These are phyloP conservation scores for Zosterops borbonicus DNA, from an alignment of 2,113 vertebrate genomes.

Conservation along the genomic window DNA sequence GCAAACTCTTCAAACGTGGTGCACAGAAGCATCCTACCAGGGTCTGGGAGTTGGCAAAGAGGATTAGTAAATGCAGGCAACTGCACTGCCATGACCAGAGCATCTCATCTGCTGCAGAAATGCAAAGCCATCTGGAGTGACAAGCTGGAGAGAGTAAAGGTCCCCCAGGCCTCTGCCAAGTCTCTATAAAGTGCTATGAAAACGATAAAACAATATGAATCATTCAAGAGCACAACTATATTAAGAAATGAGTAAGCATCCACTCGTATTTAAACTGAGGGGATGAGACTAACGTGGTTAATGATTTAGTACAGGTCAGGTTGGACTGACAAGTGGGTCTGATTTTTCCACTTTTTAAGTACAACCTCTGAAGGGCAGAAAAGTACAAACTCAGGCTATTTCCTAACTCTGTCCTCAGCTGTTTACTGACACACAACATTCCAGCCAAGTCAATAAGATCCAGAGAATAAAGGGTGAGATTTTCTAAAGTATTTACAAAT, in stretches of 20 bases:
- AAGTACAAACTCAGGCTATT: neutral
- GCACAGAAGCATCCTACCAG: conserved; percentile 2
- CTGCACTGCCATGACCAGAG: conserved; percentile 20
- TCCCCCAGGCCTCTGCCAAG: conserved; percentile 34
- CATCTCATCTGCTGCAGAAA: conserved; percentile 21
- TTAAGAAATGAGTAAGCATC: conserved; percentile 22
- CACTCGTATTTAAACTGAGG: neutral
- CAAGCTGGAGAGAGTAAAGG: conserved; percentile 45
- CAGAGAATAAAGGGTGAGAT: neutral
- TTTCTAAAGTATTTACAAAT: neutral
- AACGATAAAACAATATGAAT: conserved; percentile 1
- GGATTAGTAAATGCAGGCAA: neutral
- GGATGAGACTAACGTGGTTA: neutral
- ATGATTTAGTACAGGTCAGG: neutral
- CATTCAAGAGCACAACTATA: conserved; percentile 45
- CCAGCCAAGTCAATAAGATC: neutral
- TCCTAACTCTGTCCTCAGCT: neutral
- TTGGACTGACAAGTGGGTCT: neutral
- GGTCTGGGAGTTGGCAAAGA: neutral
- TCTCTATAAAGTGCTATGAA: neutral
- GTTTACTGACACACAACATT: neutral
- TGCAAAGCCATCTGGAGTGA: conserved; percentile 58
- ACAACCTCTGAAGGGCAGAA: neutral
- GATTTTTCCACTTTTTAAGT: neutral
- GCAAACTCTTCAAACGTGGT: neutral